Evolutionary conservation across 2,113 vertebrate genomes (phyloP), one percentile per base, ranked within the genome.

Genomic region (Oncorhynchus masou): DNA sequence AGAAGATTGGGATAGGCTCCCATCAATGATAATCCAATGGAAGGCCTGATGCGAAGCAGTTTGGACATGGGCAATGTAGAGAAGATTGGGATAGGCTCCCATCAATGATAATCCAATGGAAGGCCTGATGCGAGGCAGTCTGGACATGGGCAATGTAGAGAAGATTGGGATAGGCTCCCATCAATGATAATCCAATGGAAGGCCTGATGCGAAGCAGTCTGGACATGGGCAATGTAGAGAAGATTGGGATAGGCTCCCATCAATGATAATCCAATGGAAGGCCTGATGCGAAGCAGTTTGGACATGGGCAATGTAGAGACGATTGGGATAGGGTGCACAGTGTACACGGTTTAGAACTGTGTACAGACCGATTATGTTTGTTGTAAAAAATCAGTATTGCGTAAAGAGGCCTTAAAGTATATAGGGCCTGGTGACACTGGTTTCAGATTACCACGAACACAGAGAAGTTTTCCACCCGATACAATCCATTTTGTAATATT

Each of bases 181-280:
- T 91, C 91, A 85, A 88, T 88, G 89, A 85, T 92, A 90, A 91
- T 90, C 88, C 87, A 57, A 91, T 90, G 84, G 83, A 89, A 87
- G 77, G 83, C 83, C 81, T 84, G 87, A 88, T 90, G 24, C 79
- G 79, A 71, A 70, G 70, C 68, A 20, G 67, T 73, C 84, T 88
- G 87, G 88, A 84, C 68, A 49, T 82, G 77, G 31, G 31, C 1
- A 34, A 34, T 34, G 31, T 34, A 34, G 5, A 34, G 31, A 7
- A 1, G 0, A 34, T 34, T 34, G 31, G 31, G 31, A 34, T 34
- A 76, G 77, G 83, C 84, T 87, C 86, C 85, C 84, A 86, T 91
- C 91, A 85, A 88, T 87, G 89, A 85, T 92, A 90, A 91, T 90
- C 88, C 87, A 57, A 91, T 90, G 83, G 84, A 89, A 86, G 77